Evolutionary conservation across 2,797 vertebrate genomes (phyloP).

Genomic region (Pachyuromys duprasi): DNA sequence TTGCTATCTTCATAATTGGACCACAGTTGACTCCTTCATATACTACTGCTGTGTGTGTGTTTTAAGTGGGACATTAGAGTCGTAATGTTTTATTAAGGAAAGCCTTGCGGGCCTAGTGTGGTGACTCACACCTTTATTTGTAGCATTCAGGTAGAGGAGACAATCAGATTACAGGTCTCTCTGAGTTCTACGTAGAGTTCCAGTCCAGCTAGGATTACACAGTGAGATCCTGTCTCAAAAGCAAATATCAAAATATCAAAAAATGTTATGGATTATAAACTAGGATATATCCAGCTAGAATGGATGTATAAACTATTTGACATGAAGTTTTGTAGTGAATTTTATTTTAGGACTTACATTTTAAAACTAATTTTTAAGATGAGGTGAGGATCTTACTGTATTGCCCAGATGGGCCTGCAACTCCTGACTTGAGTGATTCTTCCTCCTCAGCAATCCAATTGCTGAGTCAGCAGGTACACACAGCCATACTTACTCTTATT

Average conservation of each 20-base stretch:
- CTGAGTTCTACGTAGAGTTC: background rate
- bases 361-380: background rate
- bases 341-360: background rate
- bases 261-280: conserved; percentile 1
- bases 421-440: background rate
- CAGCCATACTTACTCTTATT: background rate
- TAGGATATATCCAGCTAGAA: conserved; percentile 1
- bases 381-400: background rate
- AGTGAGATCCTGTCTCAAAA: background rate
- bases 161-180: background rate
- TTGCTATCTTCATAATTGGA: too few relatives aligned
- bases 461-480: background rate
- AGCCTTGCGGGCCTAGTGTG: background rate
- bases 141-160: background rate
- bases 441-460: background rate
- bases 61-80: too few relatives aligned
- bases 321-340: background rate
- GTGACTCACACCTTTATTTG: background rate
- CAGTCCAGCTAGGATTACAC: background rate
- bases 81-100: background rate
- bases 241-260: background rate
- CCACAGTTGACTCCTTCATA: too few relatives aligned
- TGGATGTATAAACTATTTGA: background rate
- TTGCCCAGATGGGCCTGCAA: background rate
- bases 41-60: too few relatives aligned